phyloP scores from a whole-genome alignment of 2,797 vertebrate genomes.

The Falco peregrinus region DNA sequence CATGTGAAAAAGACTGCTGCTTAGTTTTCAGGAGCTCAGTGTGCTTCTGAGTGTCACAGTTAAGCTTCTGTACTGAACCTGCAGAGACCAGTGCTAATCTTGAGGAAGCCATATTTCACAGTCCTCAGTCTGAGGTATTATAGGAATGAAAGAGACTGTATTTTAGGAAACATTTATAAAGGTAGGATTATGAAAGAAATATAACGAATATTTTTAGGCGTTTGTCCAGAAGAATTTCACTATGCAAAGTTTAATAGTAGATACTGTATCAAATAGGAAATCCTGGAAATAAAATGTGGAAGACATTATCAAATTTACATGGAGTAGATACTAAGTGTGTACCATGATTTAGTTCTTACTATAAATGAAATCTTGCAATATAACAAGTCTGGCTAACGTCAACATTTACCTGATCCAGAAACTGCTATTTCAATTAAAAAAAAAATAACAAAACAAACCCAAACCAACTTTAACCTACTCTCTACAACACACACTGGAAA shows the following conservation, averaged over 20 bases:
- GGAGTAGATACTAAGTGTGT: background rate
- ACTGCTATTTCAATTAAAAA: background rate
- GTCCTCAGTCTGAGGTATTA: background rate
- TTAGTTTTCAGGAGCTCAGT: conserved; percentile 34
- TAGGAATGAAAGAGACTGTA: background rate
- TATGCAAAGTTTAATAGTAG: background rate
- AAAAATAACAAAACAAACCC: background rate
- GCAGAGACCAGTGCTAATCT: conserved; percentile 11
- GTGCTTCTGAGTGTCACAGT: background rate
- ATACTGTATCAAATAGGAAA: background rate
- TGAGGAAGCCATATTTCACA: conserved; percentile 8
- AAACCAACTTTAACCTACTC: background rate
- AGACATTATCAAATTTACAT: background rate
- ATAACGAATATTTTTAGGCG: background rate
- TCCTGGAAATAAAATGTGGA: background rate
- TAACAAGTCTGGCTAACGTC: background rate
- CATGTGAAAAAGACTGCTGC: conserved; percentile 27
- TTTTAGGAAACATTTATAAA: background rate
- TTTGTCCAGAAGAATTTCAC: background rate
- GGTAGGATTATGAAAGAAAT: background rate
- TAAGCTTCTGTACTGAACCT: conserved; percentile 4
- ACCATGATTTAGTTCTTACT: background rate
- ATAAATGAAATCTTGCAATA: background rate
- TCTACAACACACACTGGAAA: background rate
- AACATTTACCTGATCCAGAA: background rate